Evolutionary conservation across 2,797 vertebrate species (phyloP), one percentile per base, ranked within the genome.

Genomic region (Megalops cyprinoides): DNA sequence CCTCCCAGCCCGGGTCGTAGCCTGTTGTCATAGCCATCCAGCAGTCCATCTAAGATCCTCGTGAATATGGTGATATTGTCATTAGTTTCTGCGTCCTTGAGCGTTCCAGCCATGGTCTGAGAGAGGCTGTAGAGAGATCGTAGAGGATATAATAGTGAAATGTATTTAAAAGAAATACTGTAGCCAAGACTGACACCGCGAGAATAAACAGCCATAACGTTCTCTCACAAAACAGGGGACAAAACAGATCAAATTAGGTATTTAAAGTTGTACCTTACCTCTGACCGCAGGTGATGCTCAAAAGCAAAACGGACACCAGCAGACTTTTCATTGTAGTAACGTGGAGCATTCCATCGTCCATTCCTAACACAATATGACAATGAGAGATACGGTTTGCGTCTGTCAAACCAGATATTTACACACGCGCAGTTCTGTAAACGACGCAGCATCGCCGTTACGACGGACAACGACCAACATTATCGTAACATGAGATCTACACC

Each of bases 11-110:
- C 97, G 0, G 97, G 97, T 51, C 97, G 94, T 69, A 99, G 95
- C 31, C 97, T 93, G 91, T 98, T 97, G 92, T 98, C 97, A 0
- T 98, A 99, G 69, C 97, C 97, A 1, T 98, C 97, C 91, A 98
- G 91, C 75, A 98, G 91, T 53, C 97, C 95, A 0, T 98, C 97
- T 90, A 99, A 85, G 82, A 99, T 98, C 84, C 97, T 94, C 9
- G 97, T 99, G 91, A 98, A 98, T 88, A 99, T 95, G 0, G 97
- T 99, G 85, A 98, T 99, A 90, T 99, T 99, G 92, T 99, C 94
- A 85, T 97, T 97, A 81, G 96, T 53, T 69, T 97, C 96, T 31
- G 92, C 84, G 84, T 96, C 95, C 86, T 95, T 97, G 20, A 93
- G 94, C 14, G 95, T 91, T 82, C 94, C 91, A 8, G 96, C 94